phyloP scores from a whole-genome alignment of 2,113 vertebrate genomes.

The Daubentonia madagascariensis region DNA sequence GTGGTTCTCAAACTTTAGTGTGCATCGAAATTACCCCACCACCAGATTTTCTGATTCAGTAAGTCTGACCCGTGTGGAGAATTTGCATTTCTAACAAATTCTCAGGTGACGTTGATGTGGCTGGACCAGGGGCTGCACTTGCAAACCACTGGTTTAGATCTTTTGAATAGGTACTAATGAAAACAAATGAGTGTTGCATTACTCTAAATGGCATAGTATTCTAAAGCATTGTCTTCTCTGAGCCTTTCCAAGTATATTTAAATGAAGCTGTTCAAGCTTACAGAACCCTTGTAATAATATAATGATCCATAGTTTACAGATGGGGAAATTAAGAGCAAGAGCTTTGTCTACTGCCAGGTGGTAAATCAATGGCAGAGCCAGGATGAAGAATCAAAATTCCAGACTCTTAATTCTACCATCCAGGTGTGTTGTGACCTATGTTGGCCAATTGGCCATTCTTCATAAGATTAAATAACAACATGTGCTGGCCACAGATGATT shows the following conservation, averaged over 20 bases:
- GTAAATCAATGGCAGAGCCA: slow-evolving; percentile 64
- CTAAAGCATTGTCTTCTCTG: neutral
- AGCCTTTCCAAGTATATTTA: slow-evolving; percentile 23
- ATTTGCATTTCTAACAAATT: neutral
- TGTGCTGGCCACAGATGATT: slow-evolving; percentile 47
- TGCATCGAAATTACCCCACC: neutral
- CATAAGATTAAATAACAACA: slow-evolving; percentile 63
- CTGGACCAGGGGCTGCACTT: neutral
- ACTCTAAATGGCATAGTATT: neutral
- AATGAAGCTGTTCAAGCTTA: slow-evolving; percentile 28
- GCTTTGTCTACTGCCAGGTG: slow-evolving; percentile 45
- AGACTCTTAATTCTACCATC: slow-evolving; percentile 64
- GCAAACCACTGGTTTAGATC: neutral
- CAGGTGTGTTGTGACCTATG: slow-evolving; percentile 72
- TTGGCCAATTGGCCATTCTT: slow-evolving; percentile 63
- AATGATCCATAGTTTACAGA: slow-evolving; percentile 66
- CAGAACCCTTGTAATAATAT: slow-evolving; percentile 23
- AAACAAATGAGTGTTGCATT: neutral
- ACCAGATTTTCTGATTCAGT: neutral
- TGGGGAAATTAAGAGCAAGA: slow-evolving; percentile 57
- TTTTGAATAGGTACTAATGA: neutral
- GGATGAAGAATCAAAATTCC: slow-evolving; percentile 64
- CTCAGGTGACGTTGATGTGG: neutral
- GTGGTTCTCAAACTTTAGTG: neutral
- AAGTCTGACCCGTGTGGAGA: neutral